These are phyloP conservation scores for Bombus superbus DNA, from an alignment of 1,140 invertebrate species.

Conservation along the genomic window DNA sequence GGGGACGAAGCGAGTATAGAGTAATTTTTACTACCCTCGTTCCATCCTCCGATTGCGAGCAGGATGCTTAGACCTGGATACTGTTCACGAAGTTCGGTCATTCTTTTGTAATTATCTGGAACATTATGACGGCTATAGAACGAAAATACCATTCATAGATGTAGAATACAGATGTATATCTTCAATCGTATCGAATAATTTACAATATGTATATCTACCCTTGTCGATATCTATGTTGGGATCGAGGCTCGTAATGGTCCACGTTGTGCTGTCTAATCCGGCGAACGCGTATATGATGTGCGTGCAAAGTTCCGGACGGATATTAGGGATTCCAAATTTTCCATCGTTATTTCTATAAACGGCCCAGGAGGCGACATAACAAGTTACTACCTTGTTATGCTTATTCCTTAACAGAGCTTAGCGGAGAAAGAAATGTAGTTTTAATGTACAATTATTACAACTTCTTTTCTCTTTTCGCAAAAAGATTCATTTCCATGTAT, in stretches of 20 bases:
- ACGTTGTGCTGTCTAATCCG: slow-evolving; percentile 86
- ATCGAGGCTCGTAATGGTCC: slow-evolving; percentile 87
- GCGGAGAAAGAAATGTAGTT: background rate
- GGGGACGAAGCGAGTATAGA: slow-evolving; percentile 87
- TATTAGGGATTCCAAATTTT: slow-evolving; percentile 86
- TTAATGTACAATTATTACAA: background rate
- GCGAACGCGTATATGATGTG: slow-evolving; percentile 95
- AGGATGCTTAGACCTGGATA: slow-evolving; percentile 90
- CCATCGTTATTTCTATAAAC: slow-evolving; percentile 87
- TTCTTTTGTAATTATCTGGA: slow-evolving; percentile 85
- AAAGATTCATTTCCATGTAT: background rate
- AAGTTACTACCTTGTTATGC: slow-evolving; percentile 87
- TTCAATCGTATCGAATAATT: slow-evolving; percentile 10
- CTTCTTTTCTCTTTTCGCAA: too few relatives aligned
- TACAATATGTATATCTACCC: slow-evolving; percentile 82
- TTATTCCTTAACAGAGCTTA: slow-evolving; percentile 48
- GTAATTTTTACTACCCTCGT: slow-evolving; percentile 92
- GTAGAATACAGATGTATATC: background rate
- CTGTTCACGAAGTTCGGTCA: slow-evolving; percentile 86
- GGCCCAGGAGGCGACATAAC: slow-evolving; percentile 91
- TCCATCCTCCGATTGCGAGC: slow-evolving; percentile 94
- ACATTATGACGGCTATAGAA: background rate
- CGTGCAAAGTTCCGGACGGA: slow-evolving; percentile 92
- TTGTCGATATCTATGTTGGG: slow-evolving; percentile 90
- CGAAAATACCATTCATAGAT: background rate